phyloP scores from a whole-genome alignment of 1,140 invertebrate species.

The Acyrthosiphon pisum region DNA sequence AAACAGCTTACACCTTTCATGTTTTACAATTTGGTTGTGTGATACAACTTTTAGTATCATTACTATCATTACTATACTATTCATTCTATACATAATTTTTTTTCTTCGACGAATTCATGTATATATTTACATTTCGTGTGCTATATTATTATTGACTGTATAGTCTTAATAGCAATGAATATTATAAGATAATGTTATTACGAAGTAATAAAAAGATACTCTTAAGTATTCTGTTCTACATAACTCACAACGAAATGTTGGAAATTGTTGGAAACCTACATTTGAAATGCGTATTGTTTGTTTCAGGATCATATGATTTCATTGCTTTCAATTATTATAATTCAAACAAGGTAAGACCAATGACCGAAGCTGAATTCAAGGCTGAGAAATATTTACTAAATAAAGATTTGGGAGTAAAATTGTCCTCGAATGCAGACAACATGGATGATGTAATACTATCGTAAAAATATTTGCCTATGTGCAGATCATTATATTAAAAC shows the following conservation, averaged over 20 bases:
- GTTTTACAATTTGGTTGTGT: not conserved
- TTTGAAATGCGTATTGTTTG: not conserved
- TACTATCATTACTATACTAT: not conserved
- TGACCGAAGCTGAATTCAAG: not conserved
- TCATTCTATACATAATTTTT: not conserved
- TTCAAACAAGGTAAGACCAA: not conserved
- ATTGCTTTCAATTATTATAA: constrained; percentile 4
- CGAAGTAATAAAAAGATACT: no score
- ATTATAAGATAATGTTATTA: no score
- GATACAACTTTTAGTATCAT: no score
- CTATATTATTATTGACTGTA: not conserved
- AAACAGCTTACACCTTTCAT: not conserved
- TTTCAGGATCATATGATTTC: not conserved
- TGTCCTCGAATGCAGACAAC: not conserved
- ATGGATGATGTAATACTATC: not conserved
- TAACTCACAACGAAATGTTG: not conserved
- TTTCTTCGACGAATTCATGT: not conserved
- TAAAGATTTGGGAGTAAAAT: not conserved
- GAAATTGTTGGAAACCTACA: not conserved
- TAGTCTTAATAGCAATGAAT: not conserved
- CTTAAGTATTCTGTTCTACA: no score
- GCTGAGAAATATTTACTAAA: not conserved
- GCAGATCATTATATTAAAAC: not conserved
- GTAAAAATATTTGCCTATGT: not conserved
- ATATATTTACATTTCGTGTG: not conserved